Conservation (phyloP, 1,140 invertebrate species). For the Saccostrea cuccullata region DNA sequence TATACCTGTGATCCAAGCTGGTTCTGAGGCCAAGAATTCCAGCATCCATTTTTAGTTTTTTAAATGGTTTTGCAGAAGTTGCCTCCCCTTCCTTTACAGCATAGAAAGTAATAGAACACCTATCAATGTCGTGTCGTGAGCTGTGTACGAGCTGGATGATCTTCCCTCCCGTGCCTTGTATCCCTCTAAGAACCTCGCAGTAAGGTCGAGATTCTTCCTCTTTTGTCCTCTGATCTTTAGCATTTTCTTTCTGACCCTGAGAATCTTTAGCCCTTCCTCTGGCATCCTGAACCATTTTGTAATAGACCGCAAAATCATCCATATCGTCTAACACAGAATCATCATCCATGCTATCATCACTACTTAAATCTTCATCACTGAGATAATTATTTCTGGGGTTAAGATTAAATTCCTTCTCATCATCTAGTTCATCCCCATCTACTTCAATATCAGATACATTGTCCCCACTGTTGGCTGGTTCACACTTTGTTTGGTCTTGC, state of each 20-base stretch:
- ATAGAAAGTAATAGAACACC: background rate
- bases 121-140: background rate
- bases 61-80: background rate
- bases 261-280: background rate
- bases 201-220: background rate
- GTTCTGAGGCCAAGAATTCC: conserved; percentile 16
- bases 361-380: background rate
- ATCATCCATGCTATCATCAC: background rate
- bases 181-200: background rate
- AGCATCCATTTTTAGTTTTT: conserved; percentile 19
- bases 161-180: background rate
- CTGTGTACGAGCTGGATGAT: background rate
- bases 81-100: background rate
- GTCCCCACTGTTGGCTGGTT: background rate
- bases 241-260: background rate
- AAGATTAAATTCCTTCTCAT: background rate
- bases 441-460: background rate
- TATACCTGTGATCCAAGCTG: conserved; percentile 15
- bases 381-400: background rate
- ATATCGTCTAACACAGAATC: background rate
- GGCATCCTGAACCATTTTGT: background rate
- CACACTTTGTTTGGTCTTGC: background rate
- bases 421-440: background rate
- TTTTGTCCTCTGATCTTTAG: background rate
- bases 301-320: background rate